Evolutionary conservation across 2,113 vertebrate species (phyloP), one percentile per base, ranked within the genome.

Genomic region (Cephalophus harveyi): DNA sequence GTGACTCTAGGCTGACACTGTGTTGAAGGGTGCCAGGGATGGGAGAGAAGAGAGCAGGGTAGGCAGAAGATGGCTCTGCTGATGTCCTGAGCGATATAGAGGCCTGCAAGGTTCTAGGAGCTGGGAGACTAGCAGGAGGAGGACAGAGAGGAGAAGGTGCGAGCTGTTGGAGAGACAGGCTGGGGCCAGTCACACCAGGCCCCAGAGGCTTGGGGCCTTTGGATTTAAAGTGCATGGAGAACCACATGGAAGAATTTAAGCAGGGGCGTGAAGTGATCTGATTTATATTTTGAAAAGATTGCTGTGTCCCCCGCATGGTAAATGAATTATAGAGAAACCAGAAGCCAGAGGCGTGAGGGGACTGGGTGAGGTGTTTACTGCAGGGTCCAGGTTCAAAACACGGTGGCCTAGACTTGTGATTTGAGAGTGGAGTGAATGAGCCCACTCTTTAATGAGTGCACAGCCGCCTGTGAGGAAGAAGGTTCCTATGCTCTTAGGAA

Each of bases 31-130:
- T 25, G 43, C 85, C 60, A 50, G 23, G 59, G 89, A 30, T 7
- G 4, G 33, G n/a, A 74, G 30, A 30, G 57, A 11, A 30, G 59
- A 74, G 74, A 40, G 40, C 11, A 1, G 3, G 2, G 1, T 15
- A 8, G 23, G n/a, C 16, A 16, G 30, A 23, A 23, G 25, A 14
- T 16, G 17, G 81, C 28, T 1, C 52, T 46, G 8, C 46, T 64
- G 36, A 7, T 9, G 14, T 12, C 21, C 6, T 6, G 11, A 11
- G 23, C 3, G 13, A 2, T 6, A 19, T 30, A 6, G 19, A 30
- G n/a, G 16, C n/a, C 28, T 28, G 5, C 1, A 0, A 2, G 36
- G 12, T 30, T 36, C 50, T 23, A 7, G 48, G 55, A 89, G 33
- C 92, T 46, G 13, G 54, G 27, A 60, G 64, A 33, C 21, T 15